These are phyloP conservation scores for Aratinga solstitialis DNA, from an alignment of 2,797 vertebrate genomes.

Conservation along the genomic window DNA sequence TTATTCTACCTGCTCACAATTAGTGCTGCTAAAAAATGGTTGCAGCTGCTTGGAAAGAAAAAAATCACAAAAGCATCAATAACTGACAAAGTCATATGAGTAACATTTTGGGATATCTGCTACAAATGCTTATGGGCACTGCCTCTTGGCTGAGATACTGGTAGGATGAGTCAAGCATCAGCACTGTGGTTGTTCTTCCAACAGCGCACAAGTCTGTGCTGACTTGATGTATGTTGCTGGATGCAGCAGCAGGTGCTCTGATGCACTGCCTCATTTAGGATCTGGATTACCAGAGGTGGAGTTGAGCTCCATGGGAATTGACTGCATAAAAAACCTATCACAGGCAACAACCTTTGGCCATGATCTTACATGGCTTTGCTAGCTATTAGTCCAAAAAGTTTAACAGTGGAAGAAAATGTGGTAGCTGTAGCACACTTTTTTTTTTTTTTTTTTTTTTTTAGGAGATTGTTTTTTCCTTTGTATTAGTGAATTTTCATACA, in stretches of 20 bases:
- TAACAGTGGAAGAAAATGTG: neutral
- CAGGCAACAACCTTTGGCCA: accelerated
- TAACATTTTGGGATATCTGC: neutral
- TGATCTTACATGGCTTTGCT: neutral
- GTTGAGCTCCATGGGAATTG: neutral
- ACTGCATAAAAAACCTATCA: neutral
- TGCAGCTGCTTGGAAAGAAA: neutral
- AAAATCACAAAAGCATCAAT: neutral
- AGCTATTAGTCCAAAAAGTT: neutral
- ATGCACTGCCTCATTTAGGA: neutral
- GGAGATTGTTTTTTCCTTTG: neutral
- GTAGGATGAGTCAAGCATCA: neutral
- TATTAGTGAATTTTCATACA: accelerated
- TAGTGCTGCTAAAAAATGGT: neutral
- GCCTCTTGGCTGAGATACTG: neutral
- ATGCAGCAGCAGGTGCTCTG: neutral
- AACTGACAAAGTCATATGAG: neutral
- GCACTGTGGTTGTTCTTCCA: neutral
- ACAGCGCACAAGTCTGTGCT: accelerated
- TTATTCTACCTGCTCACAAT: neutral
- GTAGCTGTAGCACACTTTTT: neutral
- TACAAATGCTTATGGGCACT: neutral
- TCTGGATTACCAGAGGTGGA: neutral
- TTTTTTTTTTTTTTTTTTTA: neutral
- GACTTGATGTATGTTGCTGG: neutral